Base-by-base conservation (phyloP, 2,888 invertebrate genomes). In the Psylliodes chrysocephalus region DNA sequence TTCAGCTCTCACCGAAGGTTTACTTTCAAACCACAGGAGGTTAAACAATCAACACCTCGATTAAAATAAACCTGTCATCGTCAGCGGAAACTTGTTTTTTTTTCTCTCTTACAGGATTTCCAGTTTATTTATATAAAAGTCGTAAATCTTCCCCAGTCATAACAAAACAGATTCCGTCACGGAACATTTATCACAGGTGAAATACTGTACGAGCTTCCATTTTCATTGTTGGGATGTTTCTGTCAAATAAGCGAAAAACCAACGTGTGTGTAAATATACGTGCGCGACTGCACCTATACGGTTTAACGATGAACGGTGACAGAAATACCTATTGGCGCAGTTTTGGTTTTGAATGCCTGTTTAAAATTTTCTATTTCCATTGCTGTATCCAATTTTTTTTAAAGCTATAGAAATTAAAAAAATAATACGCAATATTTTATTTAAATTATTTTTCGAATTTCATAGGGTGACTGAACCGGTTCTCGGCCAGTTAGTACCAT, bases 121-220 rank as follows among this genome's bases (percentile, higher is more conserved):
- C 46, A 57, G 73, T 72, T 71, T 73, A 71, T 73, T 73, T 73
- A 70, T 66, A 66, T 67, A 60, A 59, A 70, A 55, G 55, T 60
- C 56, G 66, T 69, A 63, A 69, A 66, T 69, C 66, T 64, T 57
- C 38, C 57, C 60, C 68, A 67, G 69, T 64, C 68, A 69, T 67
- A 72, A 71, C 70, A 71, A 59, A 63, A 52, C 53, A 56, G 64
- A 59, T 59, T 57, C 59, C 64, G 62, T 66, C 67, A 67, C 47
- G 54, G 54, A 66, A 60, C 68, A 69, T 73, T 68, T 71, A 66
- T 68, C 66, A 65, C 71, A 73, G 73, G 73, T 73, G 70, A 71
- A 69, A 59, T 59, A 49, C 49, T 40, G 59, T 59, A 70, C 67
- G 66, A 47, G 60, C 62, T 63, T 63, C 63, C 60, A 57, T 61